Evolutionary conservation across 2,797 vertebrate genomes (phyloP).

Genomic region (Sebastes elongatus): DNA sequence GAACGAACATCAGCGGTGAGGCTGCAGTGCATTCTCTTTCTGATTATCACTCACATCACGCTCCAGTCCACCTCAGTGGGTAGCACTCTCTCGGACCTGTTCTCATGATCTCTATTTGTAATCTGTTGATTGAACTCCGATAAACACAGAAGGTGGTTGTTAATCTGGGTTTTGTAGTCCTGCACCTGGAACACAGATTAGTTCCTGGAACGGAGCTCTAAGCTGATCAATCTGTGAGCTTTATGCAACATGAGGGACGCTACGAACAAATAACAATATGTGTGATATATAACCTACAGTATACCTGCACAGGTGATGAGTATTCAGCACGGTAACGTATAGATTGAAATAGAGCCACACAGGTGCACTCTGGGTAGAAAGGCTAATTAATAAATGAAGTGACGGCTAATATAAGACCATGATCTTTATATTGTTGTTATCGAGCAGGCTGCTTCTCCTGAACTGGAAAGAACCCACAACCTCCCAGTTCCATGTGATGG

Average conservation of each 20-base stretch:
- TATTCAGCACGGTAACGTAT: background rate
- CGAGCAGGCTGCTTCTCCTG: too few species aligned
- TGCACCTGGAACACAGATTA: slow-evolving; percentile 41
- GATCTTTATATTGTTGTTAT: too few species aligned
- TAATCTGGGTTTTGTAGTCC: background rate
- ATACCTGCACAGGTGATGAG: background rate
- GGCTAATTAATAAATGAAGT: background rate
- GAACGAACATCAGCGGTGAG: background rate
- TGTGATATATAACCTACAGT: background rate
- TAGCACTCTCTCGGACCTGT: background rate
- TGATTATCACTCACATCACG: background rate
- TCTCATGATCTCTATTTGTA: background rate
- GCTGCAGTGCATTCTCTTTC: background rate
- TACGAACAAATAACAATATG: background rate
- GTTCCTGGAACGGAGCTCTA: slow-evolving; percentile 40
- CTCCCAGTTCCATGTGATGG: too few species aligned
- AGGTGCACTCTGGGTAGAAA: background rate
- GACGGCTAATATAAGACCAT: too few species aligned
- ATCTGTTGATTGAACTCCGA: background rate
- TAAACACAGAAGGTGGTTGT: slow-evolving; percentile 20
- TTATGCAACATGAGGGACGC: slow-evolving; percentile 15
- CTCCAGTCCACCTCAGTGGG: background rate
- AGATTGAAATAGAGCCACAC: background rate
- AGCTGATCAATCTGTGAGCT: slow-evolving; percentile 33
- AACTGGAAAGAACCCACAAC: too few species aligned